Evolutionary conservation across 2,888 invertebrate genomes (phyloP).

Genomic region (Drosophila hawaiiensis): DNA sequence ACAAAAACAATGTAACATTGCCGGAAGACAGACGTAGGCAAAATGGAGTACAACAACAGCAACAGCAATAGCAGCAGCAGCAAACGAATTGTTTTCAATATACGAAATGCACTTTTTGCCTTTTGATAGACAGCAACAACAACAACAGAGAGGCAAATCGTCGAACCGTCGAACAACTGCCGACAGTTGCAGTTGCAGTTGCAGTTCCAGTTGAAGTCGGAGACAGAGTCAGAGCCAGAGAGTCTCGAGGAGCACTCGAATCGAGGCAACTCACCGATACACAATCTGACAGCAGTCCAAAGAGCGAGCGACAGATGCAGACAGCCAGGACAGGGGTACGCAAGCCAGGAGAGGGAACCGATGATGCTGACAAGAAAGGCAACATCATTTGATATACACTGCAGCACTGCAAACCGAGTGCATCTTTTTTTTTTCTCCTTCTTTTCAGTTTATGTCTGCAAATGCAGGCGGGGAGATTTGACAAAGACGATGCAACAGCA

Average conservation of each 20-base stretch:
- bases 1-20: conserved; percentile 74
- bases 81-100: conserved; percentile 75
- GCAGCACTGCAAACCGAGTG: conserved; percentile 14
- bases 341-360: background rate
- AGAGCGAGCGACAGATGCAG: conserved; percentile 50
- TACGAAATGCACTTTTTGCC: conserved; percentile 64
- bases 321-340: conserved; percentile 14
- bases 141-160: conserved; percentile 7
- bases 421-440: conserved; percentile 34
- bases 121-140: conserved; percentile 67
- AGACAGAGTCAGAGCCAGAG: conserved; percentile 9
- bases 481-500: background rate
- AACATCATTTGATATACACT: conserved; percentile 27
- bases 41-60: background rate
- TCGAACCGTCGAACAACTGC: conserved; percentile 16
- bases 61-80: background rate
- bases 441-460: conserved; percentile 26
- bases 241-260: conserved; percentile 26
- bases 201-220: conserved; percentile 11
- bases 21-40: conserved; percentile 71
- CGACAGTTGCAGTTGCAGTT: conserved; percentile 25
- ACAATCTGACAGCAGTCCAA: conserved; percentile 71
- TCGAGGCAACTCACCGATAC: conserved; percentile 52
- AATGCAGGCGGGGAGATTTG: background rate
- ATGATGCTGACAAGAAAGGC: conserved; percentile 6